These are phyloP conservation scores for Aromia moschata DNA, from an alignment of 2,888 invertebrate genomes.

Conservation along the genomic window DNA sequence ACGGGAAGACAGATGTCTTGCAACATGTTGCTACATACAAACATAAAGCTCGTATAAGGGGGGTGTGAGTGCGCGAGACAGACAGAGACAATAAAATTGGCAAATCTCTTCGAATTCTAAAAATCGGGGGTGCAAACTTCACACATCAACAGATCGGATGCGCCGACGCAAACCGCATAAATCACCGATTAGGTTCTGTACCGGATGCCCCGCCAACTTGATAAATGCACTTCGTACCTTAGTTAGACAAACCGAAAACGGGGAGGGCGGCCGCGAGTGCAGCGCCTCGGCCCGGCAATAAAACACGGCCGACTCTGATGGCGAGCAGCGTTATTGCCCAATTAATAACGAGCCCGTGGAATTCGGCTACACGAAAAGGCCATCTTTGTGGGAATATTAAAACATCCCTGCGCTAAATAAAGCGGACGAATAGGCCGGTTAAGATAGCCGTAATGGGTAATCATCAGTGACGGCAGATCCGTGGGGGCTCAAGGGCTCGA, in stretches of 20 bases:
- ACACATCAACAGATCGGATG: no score
- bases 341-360: conserved; percentile 61
- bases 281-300: conserved; percentile 48
- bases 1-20: no score
- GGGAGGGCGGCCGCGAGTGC: conserved; percentile 45
- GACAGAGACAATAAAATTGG: no score
- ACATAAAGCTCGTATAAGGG: no score
- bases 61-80: no score
- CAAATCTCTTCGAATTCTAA: background rate
- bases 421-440: conserved; percentile 50
- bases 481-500: no score
- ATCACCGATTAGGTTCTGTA: conserved; percentile 28
- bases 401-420: conserved; percentile 58
- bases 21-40: no score
- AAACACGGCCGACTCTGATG: conserved; percentile 49
- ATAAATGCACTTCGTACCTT: conserved; percentile 54
- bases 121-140: background rate
- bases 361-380: conserved; percentile 62
- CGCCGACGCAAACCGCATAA: no score
- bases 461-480: no score
- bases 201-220: conserved; percentile 35
- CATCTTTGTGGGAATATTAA: conserved; percentile 61
- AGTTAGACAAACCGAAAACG: conserved; percentile 54
- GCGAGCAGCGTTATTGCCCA: conserved; percentile 59
- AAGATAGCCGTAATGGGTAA: conserved; percentile 57